phyloP scores from a whole-genome alignment of 2,888 invertebrate genomes.

The Rhorus exstirpatorius region DNA sequence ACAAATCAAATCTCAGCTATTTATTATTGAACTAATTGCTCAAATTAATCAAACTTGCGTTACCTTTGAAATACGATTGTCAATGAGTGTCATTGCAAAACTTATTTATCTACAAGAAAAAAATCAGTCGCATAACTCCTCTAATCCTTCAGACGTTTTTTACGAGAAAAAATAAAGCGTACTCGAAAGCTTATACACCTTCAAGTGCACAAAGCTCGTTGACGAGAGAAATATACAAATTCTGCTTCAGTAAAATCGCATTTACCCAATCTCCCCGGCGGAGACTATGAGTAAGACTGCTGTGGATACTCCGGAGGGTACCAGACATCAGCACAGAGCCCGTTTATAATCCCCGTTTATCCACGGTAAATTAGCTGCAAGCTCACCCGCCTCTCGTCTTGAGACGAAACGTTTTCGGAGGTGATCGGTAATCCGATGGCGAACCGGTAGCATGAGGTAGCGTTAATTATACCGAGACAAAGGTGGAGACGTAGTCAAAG shows the following conservation, averaged over 20 bases:
- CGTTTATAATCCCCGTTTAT: conserved; percentile 68
- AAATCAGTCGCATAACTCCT: no score
- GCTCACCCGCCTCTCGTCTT: conserved; percentile 41
- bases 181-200: not conserved
- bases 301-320: conserved; percentile 42
- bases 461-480: conserved; percentile 71
- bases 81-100: no score
- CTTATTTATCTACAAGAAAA: no score
- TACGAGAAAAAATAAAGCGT: no score
- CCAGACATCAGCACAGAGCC: conserved; percentile 64
- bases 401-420: conserved; percentile 54
- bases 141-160: no score
- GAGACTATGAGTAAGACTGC: conserved; percentile 14
- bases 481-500: conserved; percentile 70
- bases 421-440: conserved; percentile 54
- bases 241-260: not conserved
- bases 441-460: conserved; percentile 43
- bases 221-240: conserved; percentile 1
- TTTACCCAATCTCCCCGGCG: not conserved
- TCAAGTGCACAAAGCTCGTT: not conserved
- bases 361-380: conserved; percentile 67
- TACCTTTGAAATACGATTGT: no score
- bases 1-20: no score
- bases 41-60: no score
- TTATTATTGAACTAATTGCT: no score